phyloP scores from a whole-genome alignment of 2,888 invertebrate genomes.

The Timandra comae region DNA sequence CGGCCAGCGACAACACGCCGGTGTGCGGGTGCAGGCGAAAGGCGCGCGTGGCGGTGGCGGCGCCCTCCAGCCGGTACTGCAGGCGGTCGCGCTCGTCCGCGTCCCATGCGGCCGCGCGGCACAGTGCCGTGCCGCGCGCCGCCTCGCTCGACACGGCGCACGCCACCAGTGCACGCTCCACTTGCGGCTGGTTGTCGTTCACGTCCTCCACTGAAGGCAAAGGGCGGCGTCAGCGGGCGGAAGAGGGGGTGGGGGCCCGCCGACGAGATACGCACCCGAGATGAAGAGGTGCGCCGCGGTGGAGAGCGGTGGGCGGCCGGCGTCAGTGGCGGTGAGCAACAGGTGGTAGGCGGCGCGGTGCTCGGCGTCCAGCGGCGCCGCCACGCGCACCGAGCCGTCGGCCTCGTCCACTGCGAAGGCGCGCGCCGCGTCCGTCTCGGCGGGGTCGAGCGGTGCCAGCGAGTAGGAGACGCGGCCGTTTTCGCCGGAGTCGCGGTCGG shows the following conservation, averaged over 20 bases:
- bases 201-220: conserved; percentile 82
- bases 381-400: conserved; percentile 86
- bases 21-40: conserved; percentile 44
- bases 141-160: conserved; percentile 89
- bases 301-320: too few relatives aligned
- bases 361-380: conserved; percentile 90
- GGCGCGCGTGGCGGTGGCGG: conserved; percentile 30
- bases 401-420: conserved; percentile 86
- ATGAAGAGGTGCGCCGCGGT: conserved; percentile 89
- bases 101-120: conserved; percentile 92
- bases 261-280: conserved; percentile 66
- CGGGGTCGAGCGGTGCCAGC: conserved; percentile 48
- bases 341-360: conserved; percentile 83
- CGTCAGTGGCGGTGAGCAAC: conserved; percentile 87
- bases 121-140: conserved; percentile 90
- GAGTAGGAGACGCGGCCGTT: conserved; percentile 24
- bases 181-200: conserved; percentile 93
- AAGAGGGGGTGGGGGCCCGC: conserved; percentile 81
- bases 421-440: conserved; percentile 50
- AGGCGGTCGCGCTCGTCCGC: conserved; percentile 89
- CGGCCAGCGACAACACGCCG: conserved; percentile 47
- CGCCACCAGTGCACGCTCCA: conserved; percentile 88
- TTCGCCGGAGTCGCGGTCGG: conserved; percentile 86
- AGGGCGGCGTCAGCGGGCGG: conserved; percentile 78
- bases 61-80: conserved; percentile 84